Conservation (phyloP, 2,113 vertebrate genomes). For the Nycticebus coucang region DNA sequence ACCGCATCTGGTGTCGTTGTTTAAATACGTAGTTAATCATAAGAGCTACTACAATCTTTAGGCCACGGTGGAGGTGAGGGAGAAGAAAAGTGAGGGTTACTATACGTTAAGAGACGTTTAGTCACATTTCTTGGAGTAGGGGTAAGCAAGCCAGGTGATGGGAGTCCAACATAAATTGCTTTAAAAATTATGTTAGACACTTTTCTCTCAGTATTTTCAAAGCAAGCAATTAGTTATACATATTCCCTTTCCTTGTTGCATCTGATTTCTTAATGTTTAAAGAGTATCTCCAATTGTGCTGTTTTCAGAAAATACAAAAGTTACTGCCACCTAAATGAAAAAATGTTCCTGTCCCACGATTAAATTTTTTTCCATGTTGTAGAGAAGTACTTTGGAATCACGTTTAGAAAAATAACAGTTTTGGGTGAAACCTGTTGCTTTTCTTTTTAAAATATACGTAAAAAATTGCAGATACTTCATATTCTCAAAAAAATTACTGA, state of each 20-base stretch:
- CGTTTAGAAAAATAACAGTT: conserved; percentile 29
- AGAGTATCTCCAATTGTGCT: neutral
- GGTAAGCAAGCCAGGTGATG: neutral
- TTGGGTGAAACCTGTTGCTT: conserved; percentile 18
- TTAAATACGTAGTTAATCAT: neutral
- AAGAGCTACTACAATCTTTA: neutral
- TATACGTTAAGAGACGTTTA: neutral
- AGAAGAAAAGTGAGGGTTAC: neutral
- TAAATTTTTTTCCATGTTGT: conserved; percentile 2
- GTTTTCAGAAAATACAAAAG: conserved; percentile 23
- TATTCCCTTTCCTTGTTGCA: neutral
- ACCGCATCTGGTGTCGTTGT: neutral
- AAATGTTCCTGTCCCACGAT: neutral
- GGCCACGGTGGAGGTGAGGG: neutral
- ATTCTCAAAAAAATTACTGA: neutral
- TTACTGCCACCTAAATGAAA: conserved; percentile 16
- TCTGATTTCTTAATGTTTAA: conserved; percentile 27
- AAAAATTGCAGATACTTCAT: neutral
- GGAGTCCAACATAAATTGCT: neutral
- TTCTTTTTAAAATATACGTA: neutral
- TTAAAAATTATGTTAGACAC: neutral
- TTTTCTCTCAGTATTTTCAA: neutral
- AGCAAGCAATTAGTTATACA: neutral
- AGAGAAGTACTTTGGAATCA: neutral
- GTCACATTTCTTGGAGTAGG: neutral